Base-by-base conservation (phyloP, 2,888 invertebrate genomes). In the Sinopyrophorus schimmeli region DNA sequence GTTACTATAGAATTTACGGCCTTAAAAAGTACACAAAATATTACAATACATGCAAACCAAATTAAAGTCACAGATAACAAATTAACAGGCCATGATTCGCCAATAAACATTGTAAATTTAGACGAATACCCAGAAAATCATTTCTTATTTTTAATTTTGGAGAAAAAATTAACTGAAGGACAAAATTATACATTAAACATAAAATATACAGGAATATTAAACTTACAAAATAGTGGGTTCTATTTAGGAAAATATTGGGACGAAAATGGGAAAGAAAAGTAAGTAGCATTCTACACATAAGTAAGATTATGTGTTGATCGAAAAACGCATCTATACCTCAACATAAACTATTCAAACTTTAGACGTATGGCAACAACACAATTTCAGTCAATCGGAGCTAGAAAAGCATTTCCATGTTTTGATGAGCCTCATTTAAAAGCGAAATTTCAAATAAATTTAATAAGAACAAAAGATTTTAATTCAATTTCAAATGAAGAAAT, bases 351-450 rank as follows among this genome's bases (percentile, higher is more conserved):
- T 40, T 3, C 5, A 5, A 9, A 17, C 41, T 41, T 17, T 21
- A 48, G 47, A 10, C 12, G 32, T 3, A 53, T 74, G 9, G 84
- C 80, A 1, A 75, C 82, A 0, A 86, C 86, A 0, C 84, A 86
- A 60, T 84, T 86, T 63, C 77, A 84, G 69, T 76, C 82, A 1
- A 77, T 80, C 1, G 73, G 81, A 43, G 84, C 84, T 0, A 79
- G 86, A 9, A 75, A 73, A 54, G 87, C 83, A 0, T 87, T 89
- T 66, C 89, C 89, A n/a, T 83, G 86, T 58, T 87, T 88, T 60
- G 89, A 89, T 61, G 84, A 85, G 51, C 82, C 75, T 0, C 69
- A 70, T 0, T 68, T 69, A 42, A 52, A 64, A 3, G 63, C 76
- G 0, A 63, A 55, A 0, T 71, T 76, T 6, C 63, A 62, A 0